A percentile compares a stretch with the other conserved stretches of the same genome.
Conservation (phyloP, 2,888 invertebrate genomes). For the Pammene fasciana region DNA sequence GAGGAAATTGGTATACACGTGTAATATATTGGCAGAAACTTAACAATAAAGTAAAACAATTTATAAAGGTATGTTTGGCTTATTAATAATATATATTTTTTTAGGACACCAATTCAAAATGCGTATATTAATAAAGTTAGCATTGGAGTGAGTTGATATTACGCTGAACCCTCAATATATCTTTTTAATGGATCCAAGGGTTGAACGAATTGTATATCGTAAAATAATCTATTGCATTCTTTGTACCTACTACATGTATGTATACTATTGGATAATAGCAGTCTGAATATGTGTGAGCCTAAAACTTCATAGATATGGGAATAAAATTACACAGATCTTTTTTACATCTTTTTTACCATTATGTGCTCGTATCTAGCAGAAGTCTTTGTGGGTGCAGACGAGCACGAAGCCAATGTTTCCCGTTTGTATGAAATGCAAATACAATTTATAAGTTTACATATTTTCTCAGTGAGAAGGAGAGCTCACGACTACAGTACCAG, state of each 20-base stretch:
- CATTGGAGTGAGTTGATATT: background rate
- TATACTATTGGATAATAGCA: background rate
- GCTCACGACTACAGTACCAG: conserved; percentile 67
- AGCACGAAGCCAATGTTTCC: conserved; percentile 75
- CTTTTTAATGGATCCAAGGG: background rate
- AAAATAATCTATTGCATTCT: background rate
- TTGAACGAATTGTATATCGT: background rate
- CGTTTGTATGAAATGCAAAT: conserved; percentile 79
- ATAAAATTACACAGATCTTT: conserved; percentile 30
- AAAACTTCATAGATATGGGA: conserved; percentile 33
- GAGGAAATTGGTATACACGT: background rate
- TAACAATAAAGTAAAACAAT: background rate
- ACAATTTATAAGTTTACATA: conserved; percentile 82
- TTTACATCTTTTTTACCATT: conserved; percentile 51
- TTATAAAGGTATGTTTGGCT: too few species aligned
- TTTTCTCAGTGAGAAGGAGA: conserved; percentile 70
- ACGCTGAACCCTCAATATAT: background rate
- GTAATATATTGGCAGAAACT: background rate
- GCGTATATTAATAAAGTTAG: background rate
- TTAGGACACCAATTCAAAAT: too few species aligned
- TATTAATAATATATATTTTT: too few species aligned
- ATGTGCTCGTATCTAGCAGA: conserved; percentile 52
- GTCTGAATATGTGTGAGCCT: background rate
- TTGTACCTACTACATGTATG: background rate
- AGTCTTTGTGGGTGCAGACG: conserved; percentile 63